Base-by-base conservation (phyloP, 2,113 vertebrate genomes). In the Myxocyprinus asiaticus region DNA sequence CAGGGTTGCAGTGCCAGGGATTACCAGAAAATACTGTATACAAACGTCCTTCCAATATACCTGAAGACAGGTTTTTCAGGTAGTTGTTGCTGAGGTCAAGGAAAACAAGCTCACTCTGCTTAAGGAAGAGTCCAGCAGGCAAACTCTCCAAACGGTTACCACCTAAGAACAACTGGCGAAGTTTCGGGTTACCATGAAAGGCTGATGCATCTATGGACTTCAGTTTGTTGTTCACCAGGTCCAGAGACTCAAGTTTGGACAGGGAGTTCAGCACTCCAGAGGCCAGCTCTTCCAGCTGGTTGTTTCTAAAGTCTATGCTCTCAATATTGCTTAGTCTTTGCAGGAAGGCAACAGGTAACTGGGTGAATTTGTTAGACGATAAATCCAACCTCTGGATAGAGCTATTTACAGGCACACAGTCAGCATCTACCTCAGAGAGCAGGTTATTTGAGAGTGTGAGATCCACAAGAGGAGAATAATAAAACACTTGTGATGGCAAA, bases 351-450 rank as follows among this genome's bases (percentile, higher is more conserved):
- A 71, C 68, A 9, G 68, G 68, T 55, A 71, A 5, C 68, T 44
- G 68, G 33, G 51, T 4, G 8, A 71, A 65, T 42, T 14, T 76
- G 61, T 76, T 65, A 76, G 33, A 62, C n/a, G 58, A 55, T 51
- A 77, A 65, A 45, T 65, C 66, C 53, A 77, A 48, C 68, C 51
- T 56, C 53, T 10, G 68, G 33, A 71, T 33, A 44, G 68, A 71
- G 68, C 4, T 56, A 33, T 71, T 71, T 9, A 44, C 51, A 56
- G 68, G 68, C 12, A 58, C 11, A 56, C 51, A 71, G 33, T 71
- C 51, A 6, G 51, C 7, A 7, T 71, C 8, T 3, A 56, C 8
- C 14, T 71, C 68, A 1, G 33, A 71, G 14, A 71, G 68, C 33
- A 15, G 68, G 33, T 71, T 71, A 15, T 44, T 11, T 1, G 51